phyloP scores from a whole-genome alignment of 2,888 invertebrate genomes.

The Epinotia bilunana region DNA sequence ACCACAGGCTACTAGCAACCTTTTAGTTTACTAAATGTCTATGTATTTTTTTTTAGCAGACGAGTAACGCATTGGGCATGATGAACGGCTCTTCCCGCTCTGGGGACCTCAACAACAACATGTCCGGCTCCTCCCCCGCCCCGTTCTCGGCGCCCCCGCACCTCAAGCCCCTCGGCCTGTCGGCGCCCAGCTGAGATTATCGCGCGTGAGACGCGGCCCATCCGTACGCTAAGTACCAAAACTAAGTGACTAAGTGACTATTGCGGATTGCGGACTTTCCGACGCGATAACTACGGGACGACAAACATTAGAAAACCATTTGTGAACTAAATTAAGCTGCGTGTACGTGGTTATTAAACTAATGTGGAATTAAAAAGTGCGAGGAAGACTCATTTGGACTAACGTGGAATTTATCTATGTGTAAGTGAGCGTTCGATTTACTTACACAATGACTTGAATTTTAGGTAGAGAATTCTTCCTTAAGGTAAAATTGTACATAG shows the following conservation, averaged over 20 bases:
- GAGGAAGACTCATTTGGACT: conserved; percentile 4
- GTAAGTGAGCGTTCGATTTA: neutral
- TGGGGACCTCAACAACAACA: conserved; percentile 89
- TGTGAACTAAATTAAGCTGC: neutral
- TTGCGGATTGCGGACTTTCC: neutral
- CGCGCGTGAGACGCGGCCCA: conserved; percentile 78
- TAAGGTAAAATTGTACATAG: conserved; percentile 20
- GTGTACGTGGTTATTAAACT: conserved; percentile 4
- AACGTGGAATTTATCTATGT: neutral
- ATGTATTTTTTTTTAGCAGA: conserved; percentile 61
- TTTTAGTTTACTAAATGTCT: neutral
- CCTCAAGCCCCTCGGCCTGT: conserved; percentile 84
- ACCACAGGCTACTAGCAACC: too few species aligned
- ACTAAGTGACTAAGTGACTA: conserved; percentile 55
- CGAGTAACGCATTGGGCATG: conserved; percentile 77
- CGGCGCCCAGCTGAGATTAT: conserved; percentile 87
- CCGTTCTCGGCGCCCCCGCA: conserved; percentile 80
- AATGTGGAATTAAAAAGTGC: conserved; percentile 2
- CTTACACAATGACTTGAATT: neutral
- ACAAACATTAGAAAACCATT: neutral
- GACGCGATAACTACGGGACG: conserved; percentile 10
- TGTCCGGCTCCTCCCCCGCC: conserved; percentile 83
- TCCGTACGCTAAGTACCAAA: conserved; percentile 79
- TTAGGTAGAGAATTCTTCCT: conserved; percentile 16
- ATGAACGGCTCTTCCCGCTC: conserved; percentile 84